phyloP scores from a whole-genome alignment of 2,888 invertebrate genomes.

The Pseudanteris insignis region DNA sequence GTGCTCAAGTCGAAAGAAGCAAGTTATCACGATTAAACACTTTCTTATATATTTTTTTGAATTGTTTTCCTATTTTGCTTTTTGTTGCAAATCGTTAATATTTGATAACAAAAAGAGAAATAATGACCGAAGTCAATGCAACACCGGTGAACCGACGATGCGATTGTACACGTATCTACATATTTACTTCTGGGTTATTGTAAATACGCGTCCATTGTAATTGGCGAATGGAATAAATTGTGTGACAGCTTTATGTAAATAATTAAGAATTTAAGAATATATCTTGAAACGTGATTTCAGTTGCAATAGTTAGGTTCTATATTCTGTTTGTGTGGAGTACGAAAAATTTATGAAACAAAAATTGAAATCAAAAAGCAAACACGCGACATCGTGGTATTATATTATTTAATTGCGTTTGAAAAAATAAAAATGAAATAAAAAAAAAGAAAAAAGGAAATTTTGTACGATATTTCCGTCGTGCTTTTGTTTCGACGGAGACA shows the following conservation, averaged over 20 bases:
- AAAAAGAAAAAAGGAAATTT: slow-evolving; percentile 4
- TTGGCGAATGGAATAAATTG: slow-evolving; percentile 11
- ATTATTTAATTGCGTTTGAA: slow-evolving; percentile 27
- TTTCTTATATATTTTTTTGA: too few species aligned
- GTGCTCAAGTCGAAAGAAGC: slow-evolving; percentile 20
- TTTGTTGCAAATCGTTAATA: neutral
- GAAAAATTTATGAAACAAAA: neutral
- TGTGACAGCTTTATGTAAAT: slow-evolving; percentile 25
- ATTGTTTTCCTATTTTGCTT: too few species aligned
- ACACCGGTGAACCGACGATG: slow-evolving; percentile 10
- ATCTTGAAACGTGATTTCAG: slow-evolving; percentile 8
- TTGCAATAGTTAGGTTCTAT: slow-evolving; percentile 22
- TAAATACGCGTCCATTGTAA: slow-evolving; percentile 9
- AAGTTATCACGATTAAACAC: too few species aligned
- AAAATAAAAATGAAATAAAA: too few species aligned
- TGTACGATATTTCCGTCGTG: slow-evolving; percentile 17
- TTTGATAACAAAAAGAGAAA: neutral
- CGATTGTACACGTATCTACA: slow-evolving; percentile 8
- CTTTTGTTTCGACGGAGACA: slow-evolving; percentile 25
- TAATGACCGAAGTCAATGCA: slow-evolving; percentile 1
- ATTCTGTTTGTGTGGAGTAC: slow-evolving; percentile 2
- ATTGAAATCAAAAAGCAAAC: neutral
- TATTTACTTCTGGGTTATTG: slow-evolving; percentile 3
- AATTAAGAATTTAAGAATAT: neutral
- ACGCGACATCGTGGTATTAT: slow-evolving; percentile 11